Conservation (phyloP, 2,797 vertebrate species). For the Florisuga fusca region DNA sequence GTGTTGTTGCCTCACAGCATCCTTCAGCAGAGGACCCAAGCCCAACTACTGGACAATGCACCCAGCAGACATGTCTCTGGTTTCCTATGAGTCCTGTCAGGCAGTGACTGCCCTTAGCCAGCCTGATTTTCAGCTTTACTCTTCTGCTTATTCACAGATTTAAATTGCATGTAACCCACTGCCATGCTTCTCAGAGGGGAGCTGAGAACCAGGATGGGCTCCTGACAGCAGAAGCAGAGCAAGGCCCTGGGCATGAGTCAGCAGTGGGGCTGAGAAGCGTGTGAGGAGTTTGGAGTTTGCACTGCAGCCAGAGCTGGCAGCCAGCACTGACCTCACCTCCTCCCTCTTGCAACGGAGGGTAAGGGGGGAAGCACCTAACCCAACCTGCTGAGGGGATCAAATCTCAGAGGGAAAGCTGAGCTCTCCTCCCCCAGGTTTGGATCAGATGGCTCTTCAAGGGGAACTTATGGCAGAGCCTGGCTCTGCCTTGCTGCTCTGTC, state of each 20-base stretch:
- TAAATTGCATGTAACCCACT: neutral
- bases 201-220: neutral
- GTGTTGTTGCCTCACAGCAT: neutral
- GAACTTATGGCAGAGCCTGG: neutral
- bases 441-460: neutral
- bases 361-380: neutral
- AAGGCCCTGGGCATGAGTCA: fast-evolving
- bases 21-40: neutral
- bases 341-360: neutral
- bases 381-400: neutral
- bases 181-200: neutral
- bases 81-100: neutral
- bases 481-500: neutral
- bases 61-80: neutral
- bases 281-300: neutral
- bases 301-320: neutral
- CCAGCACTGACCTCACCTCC: neutral
- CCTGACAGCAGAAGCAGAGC: slow-evolving; percentile 29
- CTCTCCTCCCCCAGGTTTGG: neutral
- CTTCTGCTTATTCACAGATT: neutral
- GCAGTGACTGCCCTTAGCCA: neutral
- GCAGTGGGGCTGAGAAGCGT: fast-evolving
- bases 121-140: neutral
- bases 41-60: neutral
- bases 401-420: neutral